Percentiles rank a stretch among this genome's conserved stretches.
These are phyloP conservation scores for Blomia tropicalis DNA, from an alignment of 2,888 invertebrate species.

Conservation along the genomic window DNA sequence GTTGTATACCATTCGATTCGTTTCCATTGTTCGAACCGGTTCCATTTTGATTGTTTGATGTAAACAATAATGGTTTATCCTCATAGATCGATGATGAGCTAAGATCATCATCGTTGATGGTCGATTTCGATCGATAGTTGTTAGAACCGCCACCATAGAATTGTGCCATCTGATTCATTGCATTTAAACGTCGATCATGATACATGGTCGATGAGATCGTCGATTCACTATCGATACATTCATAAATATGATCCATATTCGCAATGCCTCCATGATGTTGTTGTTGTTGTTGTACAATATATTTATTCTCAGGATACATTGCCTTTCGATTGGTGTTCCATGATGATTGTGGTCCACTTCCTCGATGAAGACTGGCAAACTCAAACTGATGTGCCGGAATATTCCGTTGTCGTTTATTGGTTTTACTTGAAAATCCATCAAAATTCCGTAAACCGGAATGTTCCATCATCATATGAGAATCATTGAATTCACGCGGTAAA, in stretches of 20 bases:
- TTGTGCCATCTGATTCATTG: too few species aligned
- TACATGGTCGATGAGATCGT: constrained; percentile 22
- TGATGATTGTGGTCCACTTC: too few species aligned
- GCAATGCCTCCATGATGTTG: background rate
- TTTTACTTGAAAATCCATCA: background rate
- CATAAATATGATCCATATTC: constrained; percentile 40
- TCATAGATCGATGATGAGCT: constrained; percentile 30
- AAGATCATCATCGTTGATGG: constrained; percentile 24
- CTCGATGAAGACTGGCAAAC: constrained; percentile 1
- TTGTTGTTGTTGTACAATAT: background rate
- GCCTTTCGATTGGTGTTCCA: background rate
- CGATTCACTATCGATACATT: constrained; percentile 30
- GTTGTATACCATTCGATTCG: too few species aligned
- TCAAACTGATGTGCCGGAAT: background rate
- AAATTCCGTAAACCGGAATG: too few species aligned
- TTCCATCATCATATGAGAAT: too few species aligned
- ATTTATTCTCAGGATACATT: background rate
- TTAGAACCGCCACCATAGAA: constrained; percentile 27
- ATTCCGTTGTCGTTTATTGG: background rate
- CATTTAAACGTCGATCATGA: constrained; percentile 13
- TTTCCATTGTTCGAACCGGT: constrained; percentile 2
- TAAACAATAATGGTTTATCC: constrained; percentile 28
- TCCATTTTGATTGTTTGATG: background rate
- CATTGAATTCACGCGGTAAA: background rate
- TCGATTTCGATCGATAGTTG: background rate